phyloP scores from a whole-genome alignment of 2,797 vertebrate species.

The Myripristis murdjan region DNA sequence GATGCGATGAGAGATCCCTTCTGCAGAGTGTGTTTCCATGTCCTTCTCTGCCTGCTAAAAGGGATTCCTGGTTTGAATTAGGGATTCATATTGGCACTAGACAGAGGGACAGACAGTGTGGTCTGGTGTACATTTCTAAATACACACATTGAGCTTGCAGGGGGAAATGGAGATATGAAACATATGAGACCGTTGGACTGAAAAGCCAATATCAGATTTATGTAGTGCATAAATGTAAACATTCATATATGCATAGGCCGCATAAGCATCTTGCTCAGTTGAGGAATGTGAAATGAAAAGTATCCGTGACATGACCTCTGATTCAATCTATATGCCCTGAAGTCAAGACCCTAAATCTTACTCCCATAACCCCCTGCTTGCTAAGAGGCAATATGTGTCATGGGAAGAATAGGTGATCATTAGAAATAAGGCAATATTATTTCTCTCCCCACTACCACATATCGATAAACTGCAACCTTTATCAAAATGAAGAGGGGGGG shows the following conservation, averaged over 20 bases:
- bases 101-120: conserved; percentile 63
- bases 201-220: conserved; percentile 70
- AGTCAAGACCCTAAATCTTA: conserved; percentile 81
- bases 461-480: conserved; percentile 78
- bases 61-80: conserved; percentile 81
- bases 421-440: conserved; percentile 76
- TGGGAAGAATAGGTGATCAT: conserved; percentile 74
- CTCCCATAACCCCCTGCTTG: conserved; percentile 64
- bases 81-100: conserved; percentile 68
- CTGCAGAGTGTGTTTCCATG: conserved; percentile 60
- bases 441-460: conserved; percentile 66
- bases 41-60: conserved; percentile 69
- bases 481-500: conserved; percentile 78
- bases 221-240: conserved; percentile 63
- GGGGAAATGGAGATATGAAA: conserved; percentile 69
- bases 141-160: conserved; percentile 65
- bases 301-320: conserved; percentile 76
- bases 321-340: conserved; percentile 70
- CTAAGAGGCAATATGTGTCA: conserved; percentile 74
- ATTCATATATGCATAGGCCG: conserved; percentile 62
- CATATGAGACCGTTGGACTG: conserved; percentile 51
- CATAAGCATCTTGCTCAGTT: conserved; percentile 48
- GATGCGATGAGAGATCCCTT: conserved; percentile 72
- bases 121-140: conserved; percentile 71
- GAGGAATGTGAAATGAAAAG: conserved; percentile 76